These are phyloP conservation scores for Choloepus didactylus DNA, from an alignment of 2,797 vertebrate species.

Conservation along the genomic window DNA sequence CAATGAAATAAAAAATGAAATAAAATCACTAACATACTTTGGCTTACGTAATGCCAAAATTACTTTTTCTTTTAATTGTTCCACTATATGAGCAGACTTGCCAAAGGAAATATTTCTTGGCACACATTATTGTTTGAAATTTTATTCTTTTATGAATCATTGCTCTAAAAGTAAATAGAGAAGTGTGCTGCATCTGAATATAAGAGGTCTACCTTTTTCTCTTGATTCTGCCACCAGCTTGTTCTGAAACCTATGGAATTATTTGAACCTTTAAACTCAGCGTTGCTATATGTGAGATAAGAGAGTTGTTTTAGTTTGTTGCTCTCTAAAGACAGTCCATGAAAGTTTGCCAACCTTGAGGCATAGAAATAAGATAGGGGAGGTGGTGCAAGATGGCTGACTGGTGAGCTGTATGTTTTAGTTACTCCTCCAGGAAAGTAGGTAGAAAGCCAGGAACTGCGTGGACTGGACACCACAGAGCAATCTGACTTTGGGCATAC, in stretches of 20 bases:
- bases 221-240: too few species aligned
- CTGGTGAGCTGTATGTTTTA: too few species aligned
- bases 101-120: background rate
- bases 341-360: background rate
- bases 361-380: background rate
- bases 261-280: background rate
- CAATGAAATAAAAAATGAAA: background rate
- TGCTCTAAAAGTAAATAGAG: too few species aligned
- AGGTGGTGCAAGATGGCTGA: too few species aligned
- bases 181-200: too few species aligned
- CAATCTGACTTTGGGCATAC: too few species aligned
- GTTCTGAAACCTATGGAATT: background rate
- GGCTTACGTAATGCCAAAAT: background rate
- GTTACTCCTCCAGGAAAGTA: too few species aligned
- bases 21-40: background rate
- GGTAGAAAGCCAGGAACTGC: too few species aligned
- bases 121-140: background rate
- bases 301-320: background rate
- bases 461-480: too few species aligned
- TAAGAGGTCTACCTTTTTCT: too few species aligned
- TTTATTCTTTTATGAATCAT: too few species aligned
- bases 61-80: background rate
- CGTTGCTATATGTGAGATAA: background rate
- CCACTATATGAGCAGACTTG: background rate
- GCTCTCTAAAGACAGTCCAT: background rate